phyloP scores from a whole-genome alignment of 2,888 invertebrate species.

The Mythimna albipuncta region DNA sequence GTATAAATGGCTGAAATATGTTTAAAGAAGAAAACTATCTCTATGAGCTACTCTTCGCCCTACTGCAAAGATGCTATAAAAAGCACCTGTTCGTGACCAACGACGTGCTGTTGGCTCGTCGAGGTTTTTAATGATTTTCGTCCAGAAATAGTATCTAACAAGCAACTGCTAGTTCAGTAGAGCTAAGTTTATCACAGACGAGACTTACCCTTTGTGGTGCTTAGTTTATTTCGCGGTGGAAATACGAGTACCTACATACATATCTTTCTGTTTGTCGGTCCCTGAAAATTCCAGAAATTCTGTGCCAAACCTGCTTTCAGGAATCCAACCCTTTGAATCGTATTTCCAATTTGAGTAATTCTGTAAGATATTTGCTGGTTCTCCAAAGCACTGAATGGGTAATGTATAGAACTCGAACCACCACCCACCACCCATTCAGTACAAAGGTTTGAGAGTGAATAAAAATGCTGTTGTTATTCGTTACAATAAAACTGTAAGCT shows the following conservation, averaged over 20 bases:
- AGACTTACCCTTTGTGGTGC: slow-evolving; percentile 5
- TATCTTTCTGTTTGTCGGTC: slow-evolving; percentile 2
- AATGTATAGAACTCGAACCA: too few relatives aligned
- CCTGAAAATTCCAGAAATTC: slow-evolving; percentile 23
- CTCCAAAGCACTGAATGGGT: too few relatives aligned
- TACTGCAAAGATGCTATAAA: slow-evolving; percentile 5
- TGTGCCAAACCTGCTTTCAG: too few relatives aligned
- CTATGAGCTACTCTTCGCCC: too few relatives aligned
- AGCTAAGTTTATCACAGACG: slow-evolving; percentile 7
- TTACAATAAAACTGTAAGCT: not conserved
- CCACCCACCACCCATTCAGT: too few relatives aligned
- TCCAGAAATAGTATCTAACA: slow-evolving; percentile 27
- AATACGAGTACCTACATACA: not conserved
- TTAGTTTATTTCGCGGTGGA: not conserved
- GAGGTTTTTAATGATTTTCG: slow-evolving; percentile 20
- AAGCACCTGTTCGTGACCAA: slow-evolving; percentile 23
- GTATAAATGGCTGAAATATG: too few relatives aligned
- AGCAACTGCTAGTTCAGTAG: not conserved
- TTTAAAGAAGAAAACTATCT: not conserved
- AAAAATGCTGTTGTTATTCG: not conserved
- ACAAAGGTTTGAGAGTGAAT: not conserved
- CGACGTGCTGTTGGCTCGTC: slow-evolving; percentile 16
- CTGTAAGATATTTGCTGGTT: not conserved
- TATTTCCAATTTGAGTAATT: not conserved
- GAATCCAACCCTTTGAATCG: slow-evolving; percentile 8